phyloP scores from a whole-genome alignment of 2,113 vertebrate species.

The Carassius auratus region DNA sequence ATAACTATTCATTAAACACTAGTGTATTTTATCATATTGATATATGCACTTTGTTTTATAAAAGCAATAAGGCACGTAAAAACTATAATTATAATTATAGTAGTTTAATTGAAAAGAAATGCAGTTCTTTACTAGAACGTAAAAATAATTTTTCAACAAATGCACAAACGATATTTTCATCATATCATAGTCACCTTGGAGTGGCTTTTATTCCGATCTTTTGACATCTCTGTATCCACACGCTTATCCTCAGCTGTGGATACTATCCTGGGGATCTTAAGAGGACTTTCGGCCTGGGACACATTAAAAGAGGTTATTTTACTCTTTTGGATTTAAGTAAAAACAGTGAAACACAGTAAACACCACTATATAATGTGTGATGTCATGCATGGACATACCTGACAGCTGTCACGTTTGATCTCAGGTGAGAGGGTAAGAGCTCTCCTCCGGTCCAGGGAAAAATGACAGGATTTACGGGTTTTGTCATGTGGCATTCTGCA shows the following conservation, averaged over 20 bases:
- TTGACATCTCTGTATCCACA: constrained; percentile 57
- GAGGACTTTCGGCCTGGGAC: constrained; percentile 66
- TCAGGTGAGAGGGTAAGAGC: constrained; percentile 67
- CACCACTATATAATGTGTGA: background rate
- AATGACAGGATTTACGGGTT: background rate
- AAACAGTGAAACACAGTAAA: background rate
- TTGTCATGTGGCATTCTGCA: constrained; percentile 47
- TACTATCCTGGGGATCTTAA: constrained; percentile 64
- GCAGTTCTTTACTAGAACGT: background rate
- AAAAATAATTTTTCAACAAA: background rate
- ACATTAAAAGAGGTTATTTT: background rate
- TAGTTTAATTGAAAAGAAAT: background rate
- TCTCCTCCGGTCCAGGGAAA: constrained; percentile 66
- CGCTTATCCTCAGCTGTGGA: constrained; percentile 50
- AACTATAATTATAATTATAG: background rate
- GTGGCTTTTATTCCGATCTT: constrained; percentile 19
- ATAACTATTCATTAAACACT: background rate
- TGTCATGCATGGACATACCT: constrained; percentile 57
- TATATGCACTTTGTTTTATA: background rate
- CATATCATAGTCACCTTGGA: constrained; percentile 38
- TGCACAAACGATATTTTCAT: background rate
- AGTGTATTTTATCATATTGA: background rate
- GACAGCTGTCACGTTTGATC: constrained; percentile 57
- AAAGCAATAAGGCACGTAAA: background rate
- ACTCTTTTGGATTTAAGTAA: background rate